Evolutionary conservation across 1,140 invertebrate species (phyloP).

Genomic region (Magallana gigas): DNA sequence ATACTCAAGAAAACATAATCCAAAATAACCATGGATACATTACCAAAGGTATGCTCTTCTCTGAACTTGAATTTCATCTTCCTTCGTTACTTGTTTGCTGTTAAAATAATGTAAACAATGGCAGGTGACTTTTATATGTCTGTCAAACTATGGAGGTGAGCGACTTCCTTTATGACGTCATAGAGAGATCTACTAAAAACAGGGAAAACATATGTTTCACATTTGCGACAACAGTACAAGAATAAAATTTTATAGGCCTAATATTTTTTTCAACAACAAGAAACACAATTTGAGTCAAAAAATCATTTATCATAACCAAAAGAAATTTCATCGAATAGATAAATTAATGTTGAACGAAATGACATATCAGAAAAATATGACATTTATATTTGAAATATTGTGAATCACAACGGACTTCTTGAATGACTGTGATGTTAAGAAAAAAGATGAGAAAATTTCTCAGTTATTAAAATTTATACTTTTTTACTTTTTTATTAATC

Average conservation of each 20-base stretch:
- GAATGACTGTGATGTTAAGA: too few species aligned
- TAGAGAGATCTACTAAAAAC: neutral
- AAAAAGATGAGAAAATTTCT: too few species aligned
- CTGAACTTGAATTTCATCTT: slow-evolving; percentile 77
- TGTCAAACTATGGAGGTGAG: slow-evolving; percentile 3
- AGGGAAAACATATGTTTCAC: neutral
- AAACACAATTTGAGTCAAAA: neutral
- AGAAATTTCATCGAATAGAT: neutral
- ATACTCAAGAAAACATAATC: neutral
- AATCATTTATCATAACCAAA: neutral
- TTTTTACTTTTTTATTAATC: too few species aligned
- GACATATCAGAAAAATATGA: too few species aligned
- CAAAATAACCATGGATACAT: neutral
- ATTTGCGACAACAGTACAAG: neutral
- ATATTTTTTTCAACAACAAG: neutral
- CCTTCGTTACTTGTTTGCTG: neutral
- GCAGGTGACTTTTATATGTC: slow-evolving; percentile 37
- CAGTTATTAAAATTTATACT: too few species aligned
- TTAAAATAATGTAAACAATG: slow-evolving; percentile 40
- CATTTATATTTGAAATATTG: too few species aligned
- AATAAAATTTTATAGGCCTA: neutral
- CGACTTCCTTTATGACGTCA: slow-evolving; percentile 44
- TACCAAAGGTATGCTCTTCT: slow-evolving; percentile 71
- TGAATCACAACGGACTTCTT: too few species aligned
- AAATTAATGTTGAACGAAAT: neutral